phyloP scores from a whole-genome alignment of 92 coral and sea anemone genomes.

The Bergia sp. region DNA sequence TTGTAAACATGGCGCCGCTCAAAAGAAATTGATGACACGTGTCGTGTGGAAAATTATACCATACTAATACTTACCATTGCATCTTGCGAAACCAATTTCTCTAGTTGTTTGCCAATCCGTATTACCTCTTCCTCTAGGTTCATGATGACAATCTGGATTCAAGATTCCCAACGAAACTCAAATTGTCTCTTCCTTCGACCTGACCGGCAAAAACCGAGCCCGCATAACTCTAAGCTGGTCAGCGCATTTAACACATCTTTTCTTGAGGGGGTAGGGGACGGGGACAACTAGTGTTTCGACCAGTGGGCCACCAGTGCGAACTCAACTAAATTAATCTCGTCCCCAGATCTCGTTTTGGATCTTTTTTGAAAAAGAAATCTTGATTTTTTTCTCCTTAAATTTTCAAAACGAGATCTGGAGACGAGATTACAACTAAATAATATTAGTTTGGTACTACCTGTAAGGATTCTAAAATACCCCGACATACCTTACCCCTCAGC shows the following conservation, averaged over 20 bases:
- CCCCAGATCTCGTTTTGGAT: too few species aligned
- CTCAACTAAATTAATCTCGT: too few species aligned
- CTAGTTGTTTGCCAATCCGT: constrained; percentile 46
- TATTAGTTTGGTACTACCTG: too few species aligned
- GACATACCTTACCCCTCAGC: too few species aligned
- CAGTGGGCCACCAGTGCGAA: too few species aligned
- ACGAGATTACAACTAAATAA: too few species aligned
- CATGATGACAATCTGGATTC: constrained; percentile 19
- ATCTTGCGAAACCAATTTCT: constrained; percentile 39
- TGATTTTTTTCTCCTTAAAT: too few species aligned
- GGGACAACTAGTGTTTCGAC: too few species aligned
- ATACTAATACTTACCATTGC: constrained; percentile 10
- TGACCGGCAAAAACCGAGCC: constrained; percentile 30
- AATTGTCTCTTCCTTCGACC: neutral
- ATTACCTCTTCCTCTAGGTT: constrained; percentile 40
- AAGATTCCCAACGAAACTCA: neutral
- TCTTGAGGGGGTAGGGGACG: neutral
- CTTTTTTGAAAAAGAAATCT: too few species aligned
- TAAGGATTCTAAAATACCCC: too few species aligned
- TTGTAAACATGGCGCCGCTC: constrained; percentile 47
- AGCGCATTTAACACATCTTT: neutral
- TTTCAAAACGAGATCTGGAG: too few species aligned
- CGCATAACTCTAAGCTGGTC: neutral
- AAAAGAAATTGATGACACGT: constrained; percentile 33
- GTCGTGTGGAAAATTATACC: constrained; percentile 5